phyloP scores from a whole-genome alignment of 1,140 invertebrate genomes.

The Drosophila trapezifrons region DNA sequence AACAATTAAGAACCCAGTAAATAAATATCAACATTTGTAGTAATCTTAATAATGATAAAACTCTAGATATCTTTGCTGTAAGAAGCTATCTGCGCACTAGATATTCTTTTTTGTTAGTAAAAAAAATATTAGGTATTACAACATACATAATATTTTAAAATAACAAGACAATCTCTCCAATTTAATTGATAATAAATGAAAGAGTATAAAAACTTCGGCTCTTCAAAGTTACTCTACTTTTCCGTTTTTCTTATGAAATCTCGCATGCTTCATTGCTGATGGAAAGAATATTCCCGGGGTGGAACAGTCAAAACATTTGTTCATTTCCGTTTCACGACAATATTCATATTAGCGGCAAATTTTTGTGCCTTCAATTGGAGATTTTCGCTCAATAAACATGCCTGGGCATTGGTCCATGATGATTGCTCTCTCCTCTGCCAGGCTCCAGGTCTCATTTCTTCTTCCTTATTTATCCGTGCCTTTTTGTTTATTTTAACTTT shows the following conservation, averaged over 20 bases:
- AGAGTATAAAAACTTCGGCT: neutral
- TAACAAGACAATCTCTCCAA: too few species aligned
- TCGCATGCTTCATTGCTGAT: conserved; percentile 72
- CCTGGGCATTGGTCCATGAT: conserved; percentile 67
- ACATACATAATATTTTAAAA: too few species aligned
- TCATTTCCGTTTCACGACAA: conserved; percentile 79
- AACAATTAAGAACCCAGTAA: too few species aligned
- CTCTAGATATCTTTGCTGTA: too few species aligned
- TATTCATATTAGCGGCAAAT: conserved; percentile 82
- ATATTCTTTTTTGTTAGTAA: too few species aligned
- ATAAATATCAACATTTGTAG: too few species aligned
- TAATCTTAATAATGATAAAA: too few species aligned
- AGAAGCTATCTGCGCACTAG: too few species aligned
- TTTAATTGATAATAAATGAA: neutral
- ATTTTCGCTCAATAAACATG: conserved; percentile 51
- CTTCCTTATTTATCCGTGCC: conserved; percentile 1
- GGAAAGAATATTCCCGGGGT: neutral
- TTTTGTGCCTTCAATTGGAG: conserved; percentile 47
- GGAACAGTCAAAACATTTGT: conserved; percentile 63
- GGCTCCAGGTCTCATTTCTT: neutral
- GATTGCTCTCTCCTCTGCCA: conserved; percentile 49
- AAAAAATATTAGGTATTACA: too few species aligned
- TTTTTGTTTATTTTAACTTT: conserved; percentile 61
- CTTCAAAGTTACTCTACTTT: neutral
- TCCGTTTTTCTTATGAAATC: conserved; percentile 66